phyloP scores from a whole-genome alignment of 2,888 invertebrate species.

The Cyclophora albipunctata region DNA sequence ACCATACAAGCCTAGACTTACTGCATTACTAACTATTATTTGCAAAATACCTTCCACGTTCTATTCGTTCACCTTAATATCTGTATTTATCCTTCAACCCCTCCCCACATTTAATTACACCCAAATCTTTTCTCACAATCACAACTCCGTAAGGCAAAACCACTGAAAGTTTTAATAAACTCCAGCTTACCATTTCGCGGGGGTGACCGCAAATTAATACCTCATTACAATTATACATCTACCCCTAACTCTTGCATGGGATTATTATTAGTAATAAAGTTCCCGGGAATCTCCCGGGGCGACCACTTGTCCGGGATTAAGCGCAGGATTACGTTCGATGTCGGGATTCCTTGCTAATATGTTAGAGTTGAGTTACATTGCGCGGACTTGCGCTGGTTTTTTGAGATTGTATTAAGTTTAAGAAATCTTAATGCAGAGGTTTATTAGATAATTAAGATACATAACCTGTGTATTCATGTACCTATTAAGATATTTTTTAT shows the following conservation, averaged over 20 bases:
- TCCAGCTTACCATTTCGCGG: slow-evolving; percentile 38
- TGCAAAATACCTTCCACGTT: too few species aligned
- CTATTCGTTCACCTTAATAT: too few species aligned
- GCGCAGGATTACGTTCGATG: slow-evolving; percentile 30
- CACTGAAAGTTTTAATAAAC: slow-evolving; percentile 38
- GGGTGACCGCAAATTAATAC: slow-evolving; percentile 54
- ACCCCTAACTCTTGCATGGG: slow-evolving; percentile 27
- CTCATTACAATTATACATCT: slow-evolving; percentile 48
- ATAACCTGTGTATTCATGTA: too few species aligned
- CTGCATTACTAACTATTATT: too few species aligned
- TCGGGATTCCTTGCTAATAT: slow-evolving; percentile 26
- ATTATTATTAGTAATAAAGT: slow-evolving; percentile 45
- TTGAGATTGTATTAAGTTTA: too few species aligned
- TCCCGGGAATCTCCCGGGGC: slow-evolving; percentile 59
- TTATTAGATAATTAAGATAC: too few species aligned
- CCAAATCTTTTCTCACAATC: too few species aligned
- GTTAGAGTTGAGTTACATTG: slow-evolving; percentile 33
- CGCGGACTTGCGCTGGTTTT: neutral
- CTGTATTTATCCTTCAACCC: too few species aligned
- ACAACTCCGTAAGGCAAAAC: neutral
- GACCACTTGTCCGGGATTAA: slow-evolving; percentile 64
- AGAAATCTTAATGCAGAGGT: too few species aligned
- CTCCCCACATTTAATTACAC: too few species aligned
- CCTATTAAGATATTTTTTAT: too few species aligned
- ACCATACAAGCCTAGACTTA: too few species aligned